Percentiles rank a stretch among this genome's conserved stretches.
These are phyloP conservation scores for Delia radicum DNA, from an alignment of 1,140 invertebrate genomes.

Conservation along the genomic window DNA sequence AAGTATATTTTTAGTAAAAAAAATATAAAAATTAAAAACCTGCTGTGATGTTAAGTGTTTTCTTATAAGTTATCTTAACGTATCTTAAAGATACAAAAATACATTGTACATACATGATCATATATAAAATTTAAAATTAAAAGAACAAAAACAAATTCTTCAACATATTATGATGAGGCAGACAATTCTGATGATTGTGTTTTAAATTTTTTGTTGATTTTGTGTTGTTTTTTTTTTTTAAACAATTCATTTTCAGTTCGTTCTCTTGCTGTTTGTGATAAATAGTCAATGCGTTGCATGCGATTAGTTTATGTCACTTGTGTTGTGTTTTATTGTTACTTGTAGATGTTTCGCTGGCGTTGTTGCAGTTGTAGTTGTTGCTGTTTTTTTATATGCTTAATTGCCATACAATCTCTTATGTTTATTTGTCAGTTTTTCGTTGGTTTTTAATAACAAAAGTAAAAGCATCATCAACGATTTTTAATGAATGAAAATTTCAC, in stretches of 20 bases:
- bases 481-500: conserved; percentile 19
- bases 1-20: not conserved
- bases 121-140: no score
- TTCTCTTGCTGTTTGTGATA: not conserved
- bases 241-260: not conserved
- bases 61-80: conserved; percentile 1
- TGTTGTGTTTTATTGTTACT: conserved; percentile 2
- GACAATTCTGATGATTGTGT: not conserved
- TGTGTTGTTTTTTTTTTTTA: not conserved
- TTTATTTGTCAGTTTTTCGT: not conserved
- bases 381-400: not conserved
- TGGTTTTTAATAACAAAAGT: not conserved
- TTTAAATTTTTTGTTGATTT: not conserved
- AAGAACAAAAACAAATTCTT: no score
- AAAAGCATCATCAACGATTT: not conserved
- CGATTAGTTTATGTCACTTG: conserved; percentile 18
- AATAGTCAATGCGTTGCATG: conserved; percentile 15
- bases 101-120: no score
- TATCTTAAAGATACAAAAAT: not conserved
- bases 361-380: not conserved
- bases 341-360: not conserved
- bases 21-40: not conserved
- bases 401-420: conserved; percentile 3
- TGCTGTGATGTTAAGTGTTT: conserved; percentile 19
- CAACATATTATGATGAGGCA: no score